A percentile compares a stretch with the other conserved stretches of the same genome.
phyloP scores from a whole-genome alignment of 2,888 invertebrate genomes.

The Tenodera sinensis region DNA sequence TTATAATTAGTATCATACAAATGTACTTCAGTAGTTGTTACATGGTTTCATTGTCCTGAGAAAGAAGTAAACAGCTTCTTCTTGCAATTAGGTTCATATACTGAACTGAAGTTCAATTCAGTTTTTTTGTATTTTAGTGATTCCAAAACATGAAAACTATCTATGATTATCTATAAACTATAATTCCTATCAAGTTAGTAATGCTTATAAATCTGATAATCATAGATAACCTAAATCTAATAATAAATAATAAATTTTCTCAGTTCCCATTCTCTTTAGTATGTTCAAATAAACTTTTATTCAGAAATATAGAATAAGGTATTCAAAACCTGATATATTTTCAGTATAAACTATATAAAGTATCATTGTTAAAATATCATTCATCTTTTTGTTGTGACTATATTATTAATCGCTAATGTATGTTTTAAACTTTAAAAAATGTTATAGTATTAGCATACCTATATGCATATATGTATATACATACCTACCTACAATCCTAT shows the following conservation, averaged over 20 bases:
- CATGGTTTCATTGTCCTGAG: neutral
- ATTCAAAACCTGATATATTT: neutral
- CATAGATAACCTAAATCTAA: neutral
- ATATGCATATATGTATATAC: neutral
- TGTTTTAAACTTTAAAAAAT: neutral
- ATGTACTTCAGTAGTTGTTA: neutral
- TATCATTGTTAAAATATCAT: neutral
- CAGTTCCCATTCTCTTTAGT: neutral
- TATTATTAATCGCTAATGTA: neutral
- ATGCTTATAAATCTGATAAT: neutral
- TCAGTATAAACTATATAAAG: neutral
- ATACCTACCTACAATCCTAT: neutral
- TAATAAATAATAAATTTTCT: neutral
- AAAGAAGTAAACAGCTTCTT: too few species aligned
- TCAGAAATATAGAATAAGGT: neutral
- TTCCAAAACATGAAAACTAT: too few species aligned
- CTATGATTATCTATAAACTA: neutral
- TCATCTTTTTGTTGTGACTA: neutral
- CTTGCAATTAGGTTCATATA: too few species aligned
- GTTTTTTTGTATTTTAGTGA: too few species aligned
- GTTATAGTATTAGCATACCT: neutral
- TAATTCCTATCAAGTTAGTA: neutral
- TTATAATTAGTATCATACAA: neutral
- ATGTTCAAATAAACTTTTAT: neutral
- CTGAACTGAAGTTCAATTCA: too few species aligned